Conservation (phyloP, 2,113 vertebrate genomes). For the Oryctolagus cuniculus region mOryCun1.1 NC_091434.1:169848501-169849000, state of each 20-base stretch:
- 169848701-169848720: background rate
- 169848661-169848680: constrained; percentile 19
- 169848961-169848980: background rate
- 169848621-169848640: constrained; percentile 27
- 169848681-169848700: background rate
- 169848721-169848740: background rate
- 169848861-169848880: background rate
- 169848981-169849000: background rate
- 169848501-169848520: background rate
- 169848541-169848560: constrained; percentile 18
- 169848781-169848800: no score
- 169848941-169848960: background rate
- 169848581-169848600: constrained; percentile 33
- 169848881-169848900: no score
- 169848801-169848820: no score
- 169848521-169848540: background rate
- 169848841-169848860: background rate
- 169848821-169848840: background rate
- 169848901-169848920: no score
- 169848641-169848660: background rate
- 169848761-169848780: background rate
- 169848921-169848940: no score
- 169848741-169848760: background rate
- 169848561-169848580: constrained; percentile 47
- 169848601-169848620: constrained; percentile 49